Evolutionary conservation across 2,113 vertebrate species (phyloP).

Genomic region (Oceanites oceanicus): DNA sequence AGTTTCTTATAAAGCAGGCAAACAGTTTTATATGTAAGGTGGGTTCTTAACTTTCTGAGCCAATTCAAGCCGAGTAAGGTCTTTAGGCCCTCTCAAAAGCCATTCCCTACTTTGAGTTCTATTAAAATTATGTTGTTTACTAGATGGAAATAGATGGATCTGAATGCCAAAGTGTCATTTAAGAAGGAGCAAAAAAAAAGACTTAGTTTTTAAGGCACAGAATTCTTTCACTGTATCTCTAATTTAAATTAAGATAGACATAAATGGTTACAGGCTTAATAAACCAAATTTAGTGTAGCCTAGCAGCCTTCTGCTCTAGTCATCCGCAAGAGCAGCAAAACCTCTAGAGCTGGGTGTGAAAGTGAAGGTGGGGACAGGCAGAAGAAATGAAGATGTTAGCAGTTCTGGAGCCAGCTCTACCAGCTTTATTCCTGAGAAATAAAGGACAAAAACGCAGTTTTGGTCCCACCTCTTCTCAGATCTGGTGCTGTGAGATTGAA

Average conservation of each 20-base stretch:
- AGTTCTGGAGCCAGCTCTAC: too few species aligned
- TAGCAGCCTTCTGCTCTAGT: not conserved
- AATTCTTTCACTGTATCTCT: not conserved
- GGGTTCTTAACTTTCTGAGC: not conserved
- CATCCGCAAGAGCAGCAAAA: not conserved
- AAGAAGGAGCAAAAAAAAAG: not conserved
- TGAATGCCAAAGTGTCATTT: not conserved
- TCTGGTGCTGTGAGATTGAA: not conserved
- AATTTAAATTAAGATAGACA: not conserved
- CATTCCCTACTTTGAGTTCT: not conserved
- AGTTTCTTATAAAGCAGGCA: not conserved
- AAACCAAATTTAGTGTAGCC: fast-evolving
- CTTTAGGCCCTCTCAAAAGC: not conserved
- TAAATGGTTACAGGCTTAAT: not conserved
- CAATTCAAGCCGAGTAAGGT: not conserved
- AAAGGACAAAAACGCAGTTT: not conserved
- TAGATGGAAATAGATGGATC: not conserved
- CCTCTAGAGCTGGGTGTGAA: not conserved
- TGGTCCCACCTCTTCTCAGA: not conserved
- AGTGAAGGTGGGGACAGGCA: not conserved
- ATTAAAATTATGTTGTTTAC: not conserved
- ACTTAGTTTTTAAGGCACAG: not conserved
- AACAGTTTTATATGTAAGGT: not conserved
- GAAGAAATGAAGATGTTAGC: not conserved
- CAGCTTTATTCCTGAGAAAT: not conserved